Base-by-base conservation (phyloP, 2,113 vertebrate species). In the Dendropsophus ebraccatus region DNA sequence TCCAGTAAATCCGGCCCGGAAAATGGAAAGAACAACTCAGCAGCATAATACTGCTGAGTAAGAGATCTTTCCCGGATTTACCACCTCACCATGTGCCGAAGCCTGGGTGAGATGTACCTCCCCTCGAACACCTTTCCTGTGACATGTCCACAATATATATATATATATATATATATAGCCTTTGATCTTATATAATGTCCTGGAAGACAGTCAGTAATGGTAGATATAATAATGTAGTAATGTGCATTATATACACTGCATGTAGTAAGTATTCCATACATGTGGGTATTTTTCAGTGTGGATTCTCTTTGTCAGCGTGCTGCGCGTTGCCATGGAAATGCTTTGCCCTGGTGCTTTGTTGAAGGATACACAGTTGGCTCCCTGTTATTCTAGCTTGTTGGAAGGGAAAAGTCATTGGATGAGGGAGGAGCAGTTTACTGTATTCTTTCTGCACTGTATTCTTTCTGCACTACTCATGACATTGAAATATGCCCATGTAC, bases 311-410 rank as follows among this genome's bases (percentile, higher is more conserved):
- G 82, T 81, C 23, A 62, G 87, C 17, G 23, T 87, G 49, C 32
- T 35, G 47, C 17, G 7, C 35, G 83, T 82, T 86, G 78, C 84
- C 77, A 86, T 81, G 77, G 84, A n/a, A 62, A 86, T 73, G 21
- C 70, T 73, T 86, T 81, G 84, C 62, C 67, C 65, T 56, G 77
- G 47, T 74, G 76, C 77, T 86, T 79, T 81, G 84, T 86, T 86
- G 67, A 86, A 86, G 84, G 65, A 86, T 86, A 73, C 78, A 81
- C 37, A 81, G 25, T 17, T 41, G 37, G 50, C 52, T 73, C 65
- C 76, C 50, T 86, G 84, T 79, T 86, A 80, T 86, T 86, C 32
- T 50, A 70, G 14, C 41, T 72, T 81, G 25, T 70, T 41, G 54
- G 37, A 21, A 77, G 58, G 72, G 62, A 70, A 50, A 80, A 78